Evolutionary conservation across 2,888 invertebrate genomes (phyloP).

Genomic region (Aspidapion aeneum): DNA sequence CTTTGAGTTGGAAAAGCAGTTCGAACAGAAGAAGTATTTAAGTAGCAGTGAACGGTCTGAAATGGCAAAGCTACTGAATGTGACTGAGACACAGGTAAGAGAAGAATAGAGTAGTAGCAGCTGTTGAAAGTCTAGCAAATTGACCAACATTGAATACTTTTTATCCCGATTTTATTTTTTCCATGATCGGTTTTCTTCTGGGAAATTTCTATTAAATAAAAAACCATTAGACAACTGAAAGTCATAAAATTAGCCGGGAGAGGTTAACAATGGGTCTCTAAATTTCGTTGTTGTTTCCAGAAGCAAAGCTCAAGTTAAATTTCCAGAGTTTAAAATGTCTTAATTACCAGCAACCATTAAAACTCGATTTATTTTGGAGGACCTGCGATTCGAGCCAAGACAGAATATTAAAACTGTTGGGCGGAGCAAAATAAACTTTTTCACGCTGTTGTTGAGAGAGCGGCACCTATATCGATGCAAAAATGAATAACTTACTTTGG

Average conservation of each 20-base stretch:
- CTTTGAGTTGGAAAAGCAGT: slow-evolving; percentile 94
- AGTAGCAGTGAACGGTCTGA: slow-evolving; percentile 92
- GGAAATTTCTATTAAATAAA: too few species aligned
- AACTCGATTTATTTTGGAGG: slow-evolving; percentile 18
- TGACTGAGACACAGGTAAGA: slow-evolving; percentile 94
- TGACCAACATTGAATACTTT: background rate
- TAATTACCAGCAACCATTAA: slow-evolving; percentile 17
- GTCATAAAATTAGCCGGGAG: background rate
- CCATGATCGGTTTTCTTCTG: too few species aligned
- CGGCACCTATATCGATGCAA: too few species aligned
- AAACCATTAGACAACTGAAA: background rate
- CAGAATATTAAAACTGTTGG: slow-evolving; percentile 15
- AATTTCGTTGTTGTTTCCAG: background rate
- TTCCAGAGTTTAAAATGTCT: slow-evolving; percentile 11
- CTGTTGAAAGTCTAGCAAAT: background rate
- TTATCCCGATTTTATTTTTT: too few species aligned
- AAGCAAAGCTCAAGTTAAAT: slow-evolving; percentile 8
- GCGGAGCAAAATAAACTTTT: background rate
- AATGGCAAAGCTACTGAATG: slow-evolving; percentile 90
- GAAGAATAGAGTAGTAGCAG: too few species aligned
- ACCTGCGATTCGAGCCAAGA: slow-evolving; percentile 7
- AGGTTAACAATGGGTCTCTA: background rate
- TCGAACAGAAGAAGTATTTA: slow-evolving; percentile 93
- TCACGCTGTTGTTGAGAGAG: too few species aligned
- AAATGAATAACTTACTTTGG: too few species aligned